phyloP scores from a whole-genome alignment of 2,888 invertebrate species.

The Andrena praecox region DNA sequence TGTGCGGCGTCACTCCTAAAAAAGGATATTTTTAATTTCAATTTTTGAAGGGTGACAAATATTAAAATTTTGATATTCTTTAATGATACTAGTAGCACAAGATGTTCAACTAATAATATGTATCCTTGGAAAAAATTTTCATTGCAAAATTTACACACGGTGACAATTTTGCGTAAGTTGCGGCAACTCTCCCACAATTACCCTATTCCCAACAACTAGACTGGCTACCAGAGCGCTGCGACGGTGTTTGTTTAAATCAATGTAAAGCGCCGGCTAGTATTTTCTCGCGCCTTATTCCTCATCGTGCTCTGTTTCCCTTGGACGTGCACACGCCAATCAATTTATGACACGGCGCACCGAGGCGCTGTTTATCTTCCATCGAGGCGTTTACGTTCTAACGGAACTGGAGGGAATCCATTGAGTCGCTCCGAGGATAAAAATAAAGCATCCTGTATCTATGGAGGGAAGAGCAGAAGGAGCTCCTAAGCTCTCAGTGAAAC shows the following conservation, averaged over 20 bases:
- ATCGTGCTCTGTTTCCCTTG: neutral
- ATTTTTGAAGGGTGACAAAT: too few relatives aligned
- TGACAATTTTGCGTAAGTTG: too few relatives aligned
- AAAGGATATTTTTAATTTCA: neutral
- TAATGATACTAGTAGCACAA: too few relatives aligned
- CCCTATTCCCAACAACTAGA: neutral
- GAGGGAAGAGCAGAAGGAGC: neutral
- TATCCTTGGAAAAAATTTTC: too few relatives aligned
- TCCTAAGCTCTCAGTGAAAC: neutral
- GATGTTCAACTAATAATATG: too few relatives aligned
- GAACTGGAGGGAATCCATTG: neutral
- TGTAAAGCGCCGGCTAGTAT: neutral
- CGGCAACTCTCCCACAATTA: too few relatives aligned
- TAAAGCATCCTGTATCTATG: neutral
- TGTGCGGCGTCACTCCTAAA: too few relatives aligned
- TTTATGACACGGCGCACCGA: slow-evolving; percentile 22
- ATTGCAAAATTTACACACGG: too few relatives aligned
- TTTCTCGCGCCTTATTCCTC: neutral
- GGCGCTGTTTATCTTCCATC: slow-evolving; percentile 27
- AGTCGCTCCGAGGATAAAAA: neutral
- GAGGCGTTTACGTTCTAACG: slow-evolving; percentile 5
- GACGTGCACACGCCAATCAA: slow-evolving; percentile 20
- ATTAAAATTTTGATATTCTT: too few relatives aligned
- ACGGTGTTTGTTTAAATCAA: slow-evolving; percentile 2
- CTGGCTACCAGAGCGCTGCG: neutral